These are phyloP conservation scores for Pristis pectinata DNA, from an alignment of 2,797 vertebrate genomes.

Conservation along the genomic window DNA sequence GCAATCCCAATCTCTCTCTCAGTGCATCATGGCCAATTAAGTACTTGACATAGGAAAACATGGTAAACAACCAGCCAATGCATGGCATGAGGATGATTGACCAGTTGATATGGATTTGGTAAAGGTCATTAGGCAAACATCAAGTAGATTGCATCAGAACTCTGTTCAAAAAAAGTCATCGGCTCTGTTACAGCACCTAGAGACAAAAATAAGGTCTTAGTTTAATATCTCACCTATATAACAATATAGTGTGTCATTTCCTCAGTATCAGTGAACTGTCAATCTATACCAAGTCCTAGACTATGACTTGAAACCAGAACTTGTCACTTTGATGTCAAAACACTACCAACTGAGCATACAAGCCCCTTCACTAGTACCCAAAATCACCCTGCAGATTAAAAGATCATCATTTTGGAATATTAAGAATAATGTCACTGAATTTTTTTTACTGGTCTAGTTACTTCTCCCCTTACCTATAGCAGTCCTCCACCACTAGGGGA, in stretches of 20 bases:
- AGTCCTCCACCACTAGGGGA: neutral
- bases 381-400: neutral
- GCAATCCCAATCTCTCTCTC: neutral
- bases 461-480: neutral
- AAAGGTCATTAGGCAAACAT: neutral
- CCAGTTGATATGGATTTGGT: neutral
- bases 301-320: neutral
- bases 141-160: neutral
- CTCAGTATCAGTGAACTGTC: neutral
- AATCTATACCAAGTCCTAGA: neutral
- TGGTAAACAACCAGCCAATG: neutral
- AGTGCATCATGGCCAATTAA: neutral
- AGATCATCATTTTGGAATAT: too few species aligned
- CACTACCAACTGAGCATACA: neutral
- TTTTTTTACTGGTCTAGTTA: neutral
- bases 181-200: neutral
- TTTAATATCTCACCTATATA: neutral
- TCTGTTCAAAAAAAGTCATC: neutral
- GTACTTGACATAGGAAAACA: neutral
- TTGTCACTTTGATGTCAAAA: neutral
- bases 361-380: neutral
- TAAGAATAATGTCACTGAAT: neutral
- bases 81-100: neutral
- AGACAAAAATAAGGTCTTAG: neutral
- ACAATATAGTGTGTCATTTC: too few species aligned